These are phyloP conservation scores for Lemur catta DNA, from an alignment of 2,797 vertebrate genomes.

Conservation along the genomic window DNA sequence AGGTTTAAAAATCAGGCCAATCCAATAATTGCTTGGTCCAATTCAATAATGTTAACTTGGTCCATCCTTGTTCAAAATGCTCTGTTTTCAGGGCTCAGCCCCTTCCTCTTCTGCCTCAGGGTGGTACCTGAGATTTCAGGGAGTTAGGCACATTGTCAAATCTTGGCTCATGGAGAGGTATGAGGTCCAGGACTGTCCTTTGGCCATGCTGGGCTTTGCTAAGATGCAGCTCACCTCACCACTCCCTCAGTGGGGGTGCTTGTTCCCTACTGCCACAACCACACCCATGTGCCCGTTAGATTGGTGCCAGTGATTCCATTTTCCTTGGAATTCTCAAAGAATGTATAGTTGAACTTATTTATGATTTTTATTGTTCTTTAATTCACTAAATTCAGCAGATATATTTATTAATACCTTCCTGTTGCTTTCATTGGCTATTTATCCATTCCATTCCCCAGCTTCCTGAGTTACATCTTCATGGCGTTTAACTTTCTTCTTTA, in stretches of 20 bases:
- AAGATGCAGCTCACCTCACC: neutral
- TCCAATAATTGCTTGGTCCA: neutral
- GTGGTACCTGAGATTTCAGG: neutral
- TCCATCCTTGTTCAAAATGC: neutral
- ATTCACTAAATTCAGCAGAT: neutral
- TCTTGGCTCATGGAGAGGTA: neutral
- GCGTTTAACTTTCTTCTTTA: neutral
- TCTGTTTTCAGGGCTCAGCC: neutral
- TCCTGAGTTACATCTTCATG: neutral
- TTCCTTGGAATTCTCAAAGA: neutral
- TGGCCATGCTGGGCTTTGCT: neutral
- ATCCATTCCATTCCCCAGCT: neutral
- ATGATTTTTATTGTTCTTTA: neutral
- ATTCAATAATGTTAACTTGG: neutral
- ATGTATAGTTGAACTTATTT: neutral
- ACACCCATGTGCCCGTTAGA: neutral
- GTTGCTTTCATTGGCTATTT: neutral
- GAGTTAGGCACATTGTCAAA: neutral
- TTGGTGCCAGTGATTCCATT: neutral
- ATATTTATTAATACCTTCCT: neutral
- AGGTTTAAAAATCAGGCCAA: neutral
- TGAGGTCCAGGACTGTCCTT: neutral
- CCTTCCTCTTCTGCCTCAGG: neutral
- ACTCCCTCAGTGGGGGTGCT: neutral
- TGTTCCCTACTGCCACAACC: neutral